phyloP scores from a whole-genome alignment of 2,113 vertebrate genomes.

The Calonectris borealis region DNA sequence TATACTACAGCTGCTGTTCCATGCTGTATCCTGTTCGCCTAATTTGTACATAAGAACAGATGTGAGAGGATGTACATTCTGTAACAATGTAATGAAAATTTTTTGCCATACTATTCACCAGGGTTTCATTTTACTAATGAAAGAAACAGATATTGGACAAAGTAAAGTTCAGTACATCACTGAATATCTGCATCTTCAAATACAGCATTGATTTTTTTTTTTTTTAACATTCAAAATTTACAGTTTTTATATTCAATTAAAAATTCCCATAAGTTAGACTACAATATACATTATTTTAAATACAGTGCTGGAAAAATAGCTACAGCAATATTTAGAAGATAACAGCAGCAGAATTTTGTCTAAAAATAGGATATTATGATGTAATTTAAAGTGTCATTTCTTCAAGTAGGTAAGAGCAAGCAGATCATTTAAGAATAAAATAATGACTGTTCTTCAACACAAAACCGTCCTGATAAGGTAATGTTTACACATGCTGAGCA shows the following conservation, averaged over 20 bases:
- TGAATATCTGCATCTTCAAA: conserved; percentile 37
- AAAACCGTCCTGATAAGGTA: conserved; percentile 19
- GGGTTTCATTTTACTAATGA: conserved; percentile 18
- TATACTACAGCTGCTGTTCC: neutral
- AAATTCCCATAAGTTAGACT: conserved; percentile 64
- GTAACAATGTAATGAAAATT: neutral
- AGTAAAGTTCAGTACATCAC: neutral
- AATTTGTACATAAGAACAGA: neutral
- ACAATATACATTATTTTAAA: conserved; percentile 52
- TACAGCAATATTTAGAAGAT: conserved; percentile 58
- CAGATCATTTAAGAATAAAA: conserved; percentile 46
- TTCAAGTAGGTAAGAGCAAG: conserved; percentile 58
- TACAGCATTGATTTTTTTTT: conserved; percentile 27
- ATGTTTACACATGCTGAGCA: neutral
- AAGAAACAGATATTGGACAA: neutral
- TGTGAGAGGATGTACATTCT: neutral
- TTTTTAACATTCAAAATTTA: conserved; percentile 62
- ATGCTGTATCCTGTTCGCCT: accelerated
- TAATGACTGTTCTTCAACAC: conserved; percentile 4
- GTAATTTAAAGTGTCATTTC: conserved; percentile 43
- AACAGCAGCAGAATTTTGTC: conserved; percentile 61
- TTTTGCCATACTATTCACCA: neutral
- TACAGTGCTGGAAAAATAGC: conserved; percentile 69
- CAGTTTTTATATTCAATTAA: conserved; percentile 61
- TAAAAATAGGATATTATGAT: conserved; percentile 63